Evolutionary conservation across 2,797 vertebrate species (phyloP), one percentile per base, ranked within the genome.

Genomic region (Mormyrus proboscirostris): DNA sequence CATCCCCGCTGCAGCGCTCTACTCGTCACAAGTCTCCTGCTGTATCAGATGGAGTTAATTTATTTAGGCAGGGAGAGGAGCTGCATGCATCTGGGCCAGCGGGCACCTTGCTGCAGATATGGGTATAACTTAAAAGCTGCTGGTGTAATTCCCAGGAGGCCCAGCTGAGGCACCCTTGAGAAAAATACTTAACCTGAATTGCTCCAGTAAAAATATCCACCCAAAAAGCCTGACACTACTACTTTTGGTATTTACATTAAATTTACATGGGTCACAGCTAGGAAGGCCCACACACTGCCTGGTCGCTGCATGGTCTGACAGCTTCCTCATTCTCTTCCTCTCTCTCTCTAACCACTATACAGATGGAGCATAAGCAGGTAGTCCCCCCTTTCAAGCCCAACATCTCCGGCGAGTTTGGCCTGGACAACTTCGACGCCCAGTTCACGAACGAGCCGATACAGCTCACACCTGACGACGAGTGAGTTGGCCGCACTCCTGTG

Each of bases 301-400:
- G 83, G 50, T 55, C 16, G 4, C 53, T 57, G 83, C n/a, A 5
- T 33, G 50, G n/a, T 51, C 22, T 16, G 50, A 33, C 49, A 14
- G 29, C 29, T 33, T 12, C 22, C n/a, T 29, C 50, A 10, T 14
- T 22, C 25, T 14, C n/a, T 5, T 47, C 22, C 49, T n/a, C 7
- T 53, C 44, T 50, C 22, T 50, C 22, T 86, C 25, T 19, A 33
- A 86, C n/a, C 14, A 3, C 83, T 12, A 49, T 12, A 76, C 95
- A 99, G 99, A 97, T 99, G 98, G 98, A 99, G 92, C 98, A 99
- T 92, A 99, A 98, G 90, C 99, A 99, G 93, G 98, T 99, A 92
- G 97, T 99, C 69, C 99, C 98, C 91, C 98, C 99, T 0, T 99
- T 99, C 94, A 99, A 99, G 93, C 99, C 99, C 91, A 99, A 99